Evolutionary conservation across 1,140 invertebrate genomes (phyloP).

Genomic region (Cyclina sinensis): DNA sequence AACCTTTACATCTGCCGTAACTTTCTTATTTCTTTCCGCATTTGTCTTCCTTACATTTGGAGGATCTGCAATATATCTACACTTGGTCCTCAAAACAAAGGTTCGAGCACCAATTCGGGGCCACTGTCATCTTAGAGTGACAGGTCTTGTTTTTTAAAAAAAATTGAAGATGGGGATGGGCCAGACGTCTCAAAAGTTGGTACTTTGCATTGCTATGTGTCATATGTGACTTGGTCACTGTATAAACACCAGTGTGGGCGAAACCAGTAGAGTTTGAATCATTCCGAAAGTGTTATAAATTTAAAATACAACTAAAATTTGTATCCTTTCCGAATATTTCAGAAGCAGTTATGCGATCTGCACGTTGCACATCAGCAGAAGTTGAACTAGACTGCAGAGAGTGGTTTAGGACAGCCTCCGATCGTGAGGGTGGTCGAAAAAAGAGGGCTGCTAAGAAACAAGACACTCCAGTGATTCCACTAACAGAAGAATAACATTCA

Average conservation of each 20-base stretch:
- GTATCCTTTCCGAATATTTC: neutral
- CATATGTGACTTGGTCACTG: neutral
- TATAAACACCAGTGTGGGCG: neutral
- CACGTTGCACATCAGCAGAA: neutral
- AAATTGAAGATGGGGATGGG: neutral
- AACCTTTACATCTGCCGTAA: too few species aligned
- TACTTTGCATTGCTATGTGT: neutral
- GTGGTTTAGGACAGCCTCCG: conserved; percentile 9
- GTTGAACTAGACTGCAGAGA: neutral
- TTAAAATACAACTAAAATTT: neutral
- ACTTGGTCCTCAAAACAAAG: too few species aligned
- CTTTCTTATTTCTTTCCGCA: too few species aligned
- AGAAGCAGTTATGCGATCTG: conserved; percentile 5
- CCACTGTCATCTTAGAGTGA: too few species aligned
- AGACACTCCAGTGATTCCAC: too few species aligned
- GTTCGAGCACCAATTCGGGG: too few species aligned
- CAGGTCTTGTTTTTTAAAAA: neutral
- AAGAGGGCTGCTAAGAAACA: neutral
- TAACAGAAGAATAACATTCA: too few species aligned
- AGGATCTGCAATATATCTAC: too few species aligned
- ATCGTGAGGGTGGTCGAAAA: conserved; percentile 20
- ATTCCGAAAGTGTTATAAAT: neutral
- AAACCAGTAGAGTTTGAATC: neutral
- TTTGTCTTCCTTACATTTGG: too few species aligned
- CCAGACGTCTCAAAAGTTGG: neutral